These are phyloP conservation scores for Odocoileus virginianus DNA, from an alignment of 2,113 vertebrate species.

Conservation along the genomic window DNA sequence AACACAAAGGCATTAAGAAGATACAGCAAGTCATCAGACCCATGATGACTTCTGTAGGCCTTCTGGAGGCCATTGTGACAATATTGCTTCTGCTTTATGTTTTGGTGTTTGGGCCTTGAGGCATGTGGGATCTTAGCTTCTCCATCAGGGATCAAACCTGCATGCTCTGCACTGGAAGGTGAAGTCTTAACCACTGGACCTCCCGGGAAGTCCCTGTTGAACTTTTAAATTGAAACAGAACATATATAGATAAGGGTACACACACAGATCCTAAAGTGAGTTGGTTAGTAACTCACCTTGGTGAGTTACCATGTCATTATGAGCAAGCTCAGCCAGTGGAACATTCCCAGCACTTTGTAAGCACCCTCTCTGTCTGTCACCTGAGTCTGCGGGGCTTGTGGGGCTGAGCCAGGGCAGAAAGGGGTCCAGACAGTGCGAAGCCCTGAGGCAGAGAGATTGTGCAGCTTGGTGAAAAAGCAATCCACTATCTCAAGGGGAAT, in stretches of 20 bases:
- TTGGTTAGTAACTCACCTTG: background rate
- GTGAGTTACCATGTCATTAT: background rate
- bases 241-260: background rate
- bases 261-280: background rate
- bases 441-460: fast-evolving
- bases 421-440: background rate
- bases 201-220: background rate
- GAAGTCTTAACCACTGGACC: background rate
- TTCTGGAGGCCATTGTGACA: background rate
- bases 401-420: background rate
- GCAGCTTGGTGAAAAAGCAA: background rate
- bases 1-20: background rate
- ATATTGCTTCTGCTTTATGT: background rate
- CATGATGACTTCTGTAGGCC: background rate
- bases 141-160: background rate
- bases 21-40: background rate
- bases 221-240: background rate
- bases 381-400: background rate
- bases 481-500: fast-evolving
- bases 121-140: background rate
- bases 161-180: background rate
- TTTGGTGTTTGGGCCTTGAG: background rate
- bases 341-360: background rate
- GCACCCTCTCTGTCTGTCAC: no score
- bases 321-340: background rate